Base-by-base conservation (phyloP, 23 tunicate species). In the Clavelina lepadiformis region DNA sequence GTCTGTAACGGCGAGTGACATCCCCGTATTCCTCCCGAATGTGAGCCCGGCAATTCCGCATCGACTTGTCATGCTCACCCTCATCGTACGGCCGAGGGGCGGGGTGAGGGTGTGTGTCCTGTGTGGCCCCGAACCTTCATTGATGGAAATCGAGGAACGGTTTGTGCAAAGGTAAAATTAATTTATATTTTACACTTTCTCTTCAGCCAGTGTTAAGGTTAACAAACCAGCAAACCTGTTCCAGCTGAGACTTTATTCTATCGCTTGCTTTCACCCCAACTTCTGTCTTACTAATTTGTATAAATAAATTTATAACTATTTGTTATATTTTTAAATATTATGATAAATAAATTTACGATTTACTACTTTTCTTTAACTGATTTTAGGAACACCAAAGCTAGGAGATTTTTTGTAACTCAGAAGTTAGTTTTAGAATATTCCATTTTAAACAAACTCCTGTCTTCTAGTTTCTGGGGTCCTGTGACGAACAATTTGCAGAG, bases 71-170 rank as follows among this genome's bases (percentile, higher is more conserved):
- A 36, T 89, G 3, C 81, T 81, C 58, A 81, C 97, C 25, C 66
- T 89, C 1, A 45, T 89, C 18, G 52, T 81, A 32, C 74, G 85
- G 8, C 67, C 46, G 35, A 50, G 60, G 5, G 85, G 96, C 19
- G 86, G 86, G 6, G 74, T 87, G 60, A 67, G 87, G 33, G 78
- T 58, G 13, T 89, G 97, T 61, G 89, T 81, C 1, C 34, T 89
- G 29, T 89, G 97, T 75, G 97, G 97, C 8, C 97, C 97, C 25
- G 63, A 75, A 70, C 97, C 97, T 1, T 75, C 83, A 18, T 56
- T 89, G 18, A 65, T 74, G 21, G 67, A 81, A 23, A 75, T 89
- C 15, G 89, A 89, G 64, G 67, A 69, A 3, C 64, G 52, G 2
- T 62, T 69, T 50, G 80, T 89, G 1, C 79, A 89, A 51, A 54